A percentile compares a stretch with the other conserved stretches of the same genome.
phyloP scores from a whole-genome alignment of 2,888 invertebrate species.

The Cheilosia impressa region DNA sequence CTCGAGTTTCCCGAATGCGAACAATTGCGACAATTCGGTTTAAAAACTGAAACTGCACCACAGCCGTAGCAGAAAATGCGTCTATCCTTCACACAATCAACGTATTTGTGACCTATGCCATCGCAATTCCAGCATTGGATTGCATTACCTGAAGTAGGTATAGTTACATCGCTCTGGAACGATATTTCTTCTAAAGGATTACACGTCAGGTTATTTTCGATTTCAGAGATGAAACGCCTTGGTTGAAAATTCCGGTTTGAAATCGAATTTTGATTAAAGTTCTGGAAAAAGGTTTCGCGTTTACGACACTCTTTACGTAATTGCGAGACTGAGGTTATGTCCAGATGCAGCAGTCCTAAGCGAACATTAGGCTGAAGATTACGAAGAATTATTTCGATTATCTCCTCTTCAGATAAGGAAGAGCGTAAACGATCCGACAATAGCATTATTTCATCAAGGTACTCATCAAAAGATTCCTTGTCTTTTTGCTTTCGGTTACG shows the following conservation, averaged over 20 bases:
- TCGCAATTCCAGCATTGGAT: neutral
- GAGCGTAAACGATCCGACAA: no score
- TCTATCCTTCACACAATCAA: neutral
- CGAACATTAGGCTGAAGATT: neutral
- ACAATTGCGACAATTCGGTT: neutral
- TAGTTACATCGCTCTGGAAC: neutral
- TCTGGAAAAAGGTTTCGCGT: neutral
- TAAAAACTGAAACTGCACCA: neutral
- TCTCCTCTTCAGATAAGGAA: neutral
- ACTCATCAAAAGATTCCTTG: neutral
- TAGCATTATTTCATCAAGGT: neutral
- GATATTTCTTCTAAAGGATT: no score
- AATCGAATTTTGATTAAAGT: neutral
- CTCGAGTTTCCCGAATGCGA: no score
- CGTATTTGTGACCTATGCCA: neutral
- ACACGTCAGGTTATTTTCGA: neutral
- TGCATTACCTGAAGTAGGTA: neutral
- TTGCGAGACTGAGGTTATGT: no score
- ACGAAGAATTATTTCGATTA: neutral
- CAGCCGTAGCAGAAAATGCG: neutral
- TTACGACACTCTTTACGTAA: no score
- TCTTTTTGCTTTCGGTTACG: conserved; percentile 12
- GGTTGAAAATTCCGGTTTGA: neutral
- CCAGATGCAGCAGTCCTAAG: neutral
- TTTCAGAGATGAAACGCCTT: neutral